Evolutionary conservation across 2,888 invertebrate genomes (phyloP).

Genomic region (Hemicrepidius hirtus): DNA sequence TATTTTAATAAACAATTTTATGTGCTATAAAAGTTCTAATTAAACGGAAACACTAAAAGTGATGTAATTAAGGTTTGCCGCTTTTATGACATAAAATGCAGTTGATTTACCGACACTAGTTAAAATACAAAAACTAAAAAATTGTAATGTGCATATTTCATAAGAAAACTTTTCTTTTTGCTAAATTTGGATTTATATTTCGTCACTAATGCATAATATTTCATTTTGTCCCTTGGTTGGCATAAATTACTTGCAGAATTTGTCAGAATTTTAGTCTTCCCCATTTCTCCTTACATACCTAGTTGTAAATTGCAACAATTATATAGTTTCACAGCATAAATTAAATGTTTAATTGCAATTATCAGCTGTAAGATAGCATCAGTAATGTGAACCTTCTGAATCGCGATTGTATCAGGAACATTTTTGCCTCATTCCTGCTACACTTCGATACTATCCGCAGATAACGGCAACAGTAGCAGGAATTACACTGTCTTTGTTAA

Average conservation of each 20-base stretch:
- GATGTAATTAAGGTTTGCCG: no score
- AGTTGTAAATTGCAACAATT: conserved; percentile 4
- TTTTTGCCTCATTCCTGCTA: conserved; percentile 41
- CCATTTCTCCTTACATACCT: not conserved
- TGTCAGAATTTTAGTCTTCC: conserved; percentile 6
- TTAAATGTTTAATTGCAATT: conserved; percentile 36
- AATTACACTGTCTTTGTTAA: conserved; percentile 42
- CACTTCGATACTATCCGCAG: conserved; percentile 45
- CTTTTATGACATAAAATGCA: no score
- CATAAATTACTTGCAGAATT: not conserved
- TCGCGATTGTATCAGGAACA: conserved; percentile 32
- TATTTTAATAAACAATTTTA: no score
- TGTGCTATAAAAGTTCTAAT: no score
- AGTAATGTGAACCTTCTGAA: conserved; percentile 24
- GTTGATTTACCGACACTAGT: no score
- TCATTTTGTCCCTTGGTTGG: no score
- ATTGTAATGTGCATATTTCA: no score
- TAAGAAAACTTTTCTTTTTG: no score
- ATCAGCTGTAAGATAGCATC: conserved; percentile 31
- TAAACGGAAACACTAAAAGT: no score
- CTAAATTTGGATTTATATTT: no score
- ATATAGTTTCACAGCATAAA: conserved; percentile 18
- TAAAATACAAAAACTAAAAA: no score
- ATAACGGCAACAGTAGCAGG: conserved; percentile 50
- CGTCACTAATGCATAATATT: no score